Conservation (phyloP, 2,113 vertebrate genomes). For the Upupa epops region DNA sequence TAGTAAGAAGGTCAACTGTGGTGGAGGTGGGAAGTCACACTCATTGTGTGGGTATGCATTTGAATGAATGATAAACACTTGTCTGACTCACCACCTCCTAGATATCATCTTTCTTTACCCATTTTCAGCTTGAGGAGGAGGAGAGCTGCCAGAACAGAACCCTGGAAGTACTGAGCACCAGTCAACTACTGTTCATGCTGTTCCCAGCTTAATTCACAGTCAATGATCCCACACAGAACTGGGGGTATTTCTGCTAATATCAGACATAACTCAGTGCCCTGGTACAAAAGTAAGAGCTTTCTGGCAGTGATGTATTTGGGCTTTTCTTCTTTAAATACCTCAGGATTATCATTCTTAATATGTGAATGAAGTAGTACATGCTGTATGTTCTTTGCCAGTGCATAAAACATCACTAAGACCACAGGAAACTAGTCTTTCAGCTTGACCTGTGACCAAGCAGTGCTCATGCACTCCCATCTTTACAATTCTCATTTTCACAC, state of each 20-base stretch:
- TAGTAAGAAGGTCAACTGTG: slow-evolving; percentile 27
- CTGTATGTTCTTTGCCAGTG: not conserved
- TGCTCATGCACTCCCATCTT: not conserved
- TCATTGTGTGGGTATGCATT: slow-evolving; percentile 34
- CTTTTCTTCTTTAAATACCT: slow-evolving; percentile 33
- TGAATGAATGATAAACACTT: slow-evolving; percentile 49
- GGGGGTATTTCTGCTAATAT: not conserved
- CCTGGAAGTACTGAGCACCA: not conserved
- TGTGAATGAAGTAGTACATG: too few relatives aligned
- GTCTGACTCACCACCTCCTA: slow-evolving; percentile 49
- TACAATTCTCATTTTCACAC: not conserved
- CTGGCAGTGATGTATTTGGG: not conserved
- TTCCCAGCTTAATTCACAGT: slow-evolving; percentile 1
- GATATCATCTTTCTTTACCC: slow-evolving; percentile 30
- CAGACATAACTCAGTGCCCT: not conserved
- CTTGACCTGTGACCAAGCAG: fast-evolving
- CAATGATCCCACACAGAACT: not conserved
- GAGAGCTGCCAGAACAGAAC: slow-evolving; percentile 44
- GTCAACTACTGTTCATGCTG: slow-evolving; percentile 13
- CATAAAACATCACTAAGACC: not conserved
- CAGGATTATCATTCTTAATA: not conserved
- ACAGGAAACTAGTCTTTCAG: not conserved
- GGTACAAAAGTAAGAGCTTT: not conserved
- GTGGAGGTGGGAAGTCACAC: slow-evolving; percentile 30
- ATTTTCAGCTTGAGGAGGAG: slow-evolving; percentile 41